Base-by-base conservation (phyloP, 2,797 vertebrate genomes). In the Carapus acus region DNA sequence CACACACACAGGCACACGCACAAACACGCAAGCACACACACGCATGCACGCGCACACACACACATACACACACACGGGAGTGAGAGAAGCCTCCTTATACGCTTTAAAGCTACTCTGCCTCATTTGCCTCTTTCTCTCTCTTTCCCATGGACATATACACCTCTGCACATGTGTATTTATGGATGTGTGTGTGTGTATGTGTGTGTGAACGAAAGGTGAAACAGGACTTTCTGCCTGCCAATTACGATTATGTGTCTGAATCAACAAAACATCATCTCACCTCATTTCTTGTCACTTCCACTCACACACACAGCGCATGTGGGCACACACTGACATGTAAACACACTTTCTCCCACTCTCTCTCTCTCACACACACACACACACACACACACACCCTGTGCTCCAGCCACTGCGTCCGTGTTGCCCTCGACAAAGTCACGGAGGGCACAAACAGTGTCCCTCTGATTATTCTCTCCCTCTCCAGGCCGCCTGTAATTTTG, bases 391-490 rank as follows among this genome's bases (percentile, higher is more conserved):
- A 47, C 36, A 36, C 27, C 12, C 9, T 24, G 33, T 15, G 7
- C 11, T 20, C 3, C n/a, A 17, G 37, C 37, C 37, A 6, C 18
- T 17, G n/a, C 8, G 37, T 12, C 34, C 22, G 8, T 4, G 7
- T 20, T 40, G 33, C 31, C 39, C 27, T 54, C n/a, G 22, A 61
- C 33, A 15, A 8, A 27, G 17, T 57, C 27, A 41, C 16, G 51
- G 11, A 49, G 29, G 36, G 20, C 15, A 11, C 20, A 22, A 31
- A 33, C 36, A 39, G 4, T 21, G n/a, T 33, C 17, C 22, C 20
- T 29, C 20, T 49, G 37, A 65, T 62, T 27, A 50, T 46, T 39
- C 31, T 17, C 31, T 17, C 31, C 45, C 34, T 43, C 21, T 39
- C 27, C 33, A 42, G 27, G 54, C 33, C 37, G 49, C 22, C 33